A percentile compares a stretch with the other conserved stretches of the same genome.
These are phyloP conservation scores for Papilio aristodemus DNA, from an alignment of 1,140 invertebrate species.

Conservation along the genomic window DNA sequence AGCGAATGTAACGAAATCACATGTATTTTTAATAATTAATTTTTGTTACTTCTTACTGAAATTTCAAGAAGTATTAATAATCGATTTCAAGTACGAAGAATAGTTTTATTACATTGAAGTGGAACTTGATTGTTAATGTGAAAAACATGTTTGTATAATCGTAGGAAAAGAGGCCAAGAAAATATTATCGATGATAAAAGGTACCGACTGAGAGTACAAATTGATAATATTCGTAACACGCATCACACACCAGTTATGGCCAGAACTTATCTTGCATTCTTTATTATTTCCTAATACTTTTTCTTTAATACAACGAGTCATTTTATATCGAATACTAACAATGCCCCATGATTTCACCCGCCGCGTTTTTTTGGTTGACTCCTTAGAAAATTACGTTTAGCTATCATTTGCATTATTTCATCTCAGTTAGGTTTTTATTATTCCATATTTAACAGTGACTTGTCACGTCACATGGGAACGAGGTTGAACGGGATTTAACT, in stretches of 20 bases:
- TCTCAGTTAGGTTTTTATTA: no score
- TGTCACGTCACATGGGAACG: no score
- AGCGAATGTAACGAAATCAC: background rate
- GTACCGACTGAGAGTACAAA: slow-evolving; percentile 24
- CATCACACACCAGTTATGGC: background rate
- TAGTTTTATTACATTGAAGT: background rate
- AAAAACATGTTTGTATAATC: slow-evolving; percentile 19
- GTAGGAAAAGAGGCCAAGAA: slow-evolving; percentile 37
- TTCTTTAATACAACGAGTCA: background rate
- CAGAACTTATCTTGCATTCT: slow-evolving; percentile 1
- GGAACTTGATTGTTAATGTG: slow-evolving; percentile 15
- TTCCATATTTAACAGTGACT: no score
- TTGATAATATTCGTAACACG: background rate
- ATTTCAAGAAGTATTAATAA: background rate
- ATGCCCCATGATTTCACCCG: no score
- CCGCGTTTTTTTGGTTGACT: no score
- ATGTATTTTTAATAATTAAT: background rate
- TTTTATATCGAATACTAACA: background rate
- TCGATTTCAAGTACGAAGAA: background rate
- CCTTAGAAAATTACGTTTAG: no score
- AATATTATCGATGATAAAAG: slow-evolving; percentile 38
- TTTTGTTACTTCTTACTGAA: background rate
- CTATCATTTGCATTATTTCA: no score
- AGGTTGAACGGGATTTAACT: no score
- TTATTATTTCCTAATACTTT: slow-evolving; percentile 1